phyloP scores from a whole-genome alignment of 2,888 invertebrate genomes.

The Tinea pellionella region DNA sequence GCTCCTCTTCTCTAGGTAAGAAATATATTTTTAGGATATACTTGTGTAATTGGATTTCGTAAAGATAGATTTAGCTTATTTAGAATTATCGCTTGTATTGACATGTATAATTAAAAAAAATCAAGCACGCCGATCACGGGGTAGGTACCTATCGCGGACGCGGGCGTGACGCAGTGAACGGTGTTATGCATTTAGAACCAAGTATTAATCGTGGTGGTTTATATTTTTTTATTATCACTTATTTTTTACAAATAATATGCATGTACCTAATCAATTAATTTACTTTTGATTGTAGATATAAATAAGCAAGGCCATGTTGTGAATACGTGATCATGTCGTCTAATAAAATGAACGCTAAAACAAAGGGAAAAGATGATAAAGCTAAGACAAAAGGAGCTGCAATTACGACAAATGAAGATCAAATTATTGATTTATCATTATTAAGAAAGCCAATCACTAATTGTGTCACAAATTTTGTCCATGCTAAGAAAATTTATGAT shows the following conservation, averaged over 20 bases:
- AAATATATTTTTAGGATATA: background rate
- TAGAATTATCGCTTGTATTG: background rate
- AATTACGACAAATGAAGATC: conserved; percentile 41
- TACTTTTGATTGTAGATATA: conserved; percentile 15
- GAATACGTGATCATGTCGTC: conserved; percentile 42
- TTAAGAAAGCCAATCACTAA: conserved; percentile 76
- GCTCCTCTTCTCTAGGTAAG: background rate
- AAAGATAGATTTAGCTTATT: background rate
- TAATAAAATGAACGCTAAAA: conserved; percentile 50
- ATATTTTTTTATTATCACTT: background rate
- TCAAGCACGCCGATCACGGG: background rate
- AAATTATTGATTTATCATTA: conserved; percentile 65
- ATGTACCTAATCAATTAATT: conserved; percentile 16
- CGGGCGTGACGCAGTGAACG: background rate
- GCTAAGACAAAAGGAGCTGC: conserved; percentile 36
- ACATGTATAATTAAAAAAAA: background rate
- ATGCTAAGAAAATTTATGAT: conserved; percentile 78
- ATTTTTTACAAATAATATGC: too few species aligned
- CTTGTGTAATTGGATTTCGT: background rate
- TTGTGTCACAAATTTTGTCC: conserved; percentile 75
- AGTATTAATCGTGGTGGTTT: background rate
- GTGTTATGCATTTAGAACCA: conserved; percentile 8
- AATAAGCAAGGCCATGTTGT: background rate
- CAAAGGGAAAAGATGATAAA: conserved; percentile 48
- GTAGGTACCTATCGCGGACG: background rate